phyloP scores from a whole-genome alignment of 2,113 vertebrate genomes.

The Neofelis nebulosa region DNA sequence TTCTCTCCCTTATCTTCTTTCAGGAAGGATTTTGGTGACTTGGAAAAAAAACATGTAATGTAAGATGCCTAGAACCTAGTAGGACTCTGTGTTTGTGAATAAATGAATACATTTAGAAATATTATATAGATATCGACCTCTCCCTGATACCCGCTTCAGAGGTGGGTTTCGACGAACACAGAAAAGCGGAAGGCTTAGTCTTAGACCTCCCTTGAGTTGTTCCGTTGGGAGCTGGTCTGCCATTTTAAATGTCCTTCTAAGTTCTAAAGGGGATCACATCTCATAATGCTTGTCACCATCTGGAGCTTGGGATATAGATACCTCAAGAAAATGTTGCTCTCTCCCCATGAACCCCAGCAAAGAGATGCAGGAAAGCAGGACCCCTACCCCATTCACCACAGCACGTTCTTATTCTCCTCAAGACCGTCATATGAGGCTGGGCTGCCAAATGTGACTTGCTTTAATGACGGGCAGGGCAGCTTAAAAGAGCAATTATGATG shows the following conservation, averaged over 20 bases:
- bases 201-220: not conserved
- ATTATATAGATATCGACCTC: not conserved
- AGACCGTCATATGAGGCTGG: not conserved
- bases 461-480: not conserved
- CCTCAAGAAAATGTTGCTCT: not conserved
- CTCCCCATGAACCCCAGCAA: not conserved
- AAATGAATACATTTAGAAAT: not conserved
- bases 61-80: not conserved
- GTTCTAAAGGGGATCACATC: not conserved
- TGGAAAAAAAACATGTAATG: not conserved
- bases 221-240: not conserved
- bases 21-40: conserved; percentile 28
- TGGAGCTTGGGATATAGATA: not conserved
- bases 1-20: not conserved
- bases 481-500: not conserved
- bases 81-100: conserved; percentile 18
- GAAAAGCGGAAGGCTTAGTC: not conserved
- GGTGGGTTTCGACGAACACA: not conserved
- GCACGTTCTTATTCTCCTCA: not conserved
- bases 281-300: not conserved
- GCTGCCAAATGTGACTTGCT: not conserved
- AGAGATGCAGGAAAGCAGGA: not conserved
- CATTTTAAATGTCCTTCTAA: not conserved
- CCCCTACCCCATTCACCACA: not conserved
- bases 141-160: not conserved